Evolutionary conservation across 30 jellyfish, hydroid and myxozoan genomes (phyloP), one percentile per base, ranked within the genome.

Genomic region (Aurelia sp.): DNA sequence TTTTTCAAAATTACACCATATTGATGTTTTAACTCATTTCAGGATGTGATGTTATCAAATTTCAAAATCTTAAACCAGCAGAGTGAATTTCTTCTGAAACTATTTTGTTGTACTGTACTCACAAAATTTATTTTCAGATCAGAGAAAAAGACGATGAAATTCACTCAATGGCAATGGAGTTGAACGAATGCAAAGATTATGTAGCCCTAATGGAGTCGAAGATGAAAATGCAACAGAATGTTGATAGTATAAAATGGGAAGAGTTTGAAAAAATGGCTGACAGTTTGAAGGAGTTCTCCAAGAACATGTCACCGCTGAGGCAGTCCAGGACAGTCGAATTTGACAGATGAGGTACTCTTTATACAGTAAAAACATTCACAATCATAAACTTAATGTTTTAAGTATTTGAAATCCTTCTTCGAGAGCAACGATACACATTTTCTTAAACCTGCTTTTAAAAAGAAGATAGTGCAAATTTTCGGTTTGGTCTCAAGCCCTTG

Each of bases 241-340:
- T 93, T 47, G 97, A 93, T 68, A 74, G 81, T 60, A 93, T 93
- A 79, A 88, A 88, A 44, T 93, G 98, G 98, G 98, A 93, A 33
- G 98, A 93, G 66, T 84, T 93, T 21, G 98, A 93, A 71, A 81
- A 77, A 20, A 93, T 93, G 91, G 98, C 98, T 13, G 98, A 88
- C 72, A 83, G 87, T 23, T 67, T 93, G 96, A 93, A 93, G 66
- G 87, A 83, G 55, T 93, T 93, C 53, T 88, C 98, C 12, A 82
- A 82, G 69, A 72, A 74, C 64, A 93, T 93, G 90, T 88, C 98
- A 55, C 98, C 98, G 1, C 61, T 93, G 47, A 64, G 70, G 62
- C 86, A 75, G 13, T 66, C 91, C 6, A 69, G 78, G 53, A 75
- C 76, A 19, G 66, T 76, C 31, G 91, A 87, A 3, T 87, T 17